phyloP scores from a whole-genome alignment of 2,113 vertebrate genomes.

The Barnardius zonarius region DNA sequence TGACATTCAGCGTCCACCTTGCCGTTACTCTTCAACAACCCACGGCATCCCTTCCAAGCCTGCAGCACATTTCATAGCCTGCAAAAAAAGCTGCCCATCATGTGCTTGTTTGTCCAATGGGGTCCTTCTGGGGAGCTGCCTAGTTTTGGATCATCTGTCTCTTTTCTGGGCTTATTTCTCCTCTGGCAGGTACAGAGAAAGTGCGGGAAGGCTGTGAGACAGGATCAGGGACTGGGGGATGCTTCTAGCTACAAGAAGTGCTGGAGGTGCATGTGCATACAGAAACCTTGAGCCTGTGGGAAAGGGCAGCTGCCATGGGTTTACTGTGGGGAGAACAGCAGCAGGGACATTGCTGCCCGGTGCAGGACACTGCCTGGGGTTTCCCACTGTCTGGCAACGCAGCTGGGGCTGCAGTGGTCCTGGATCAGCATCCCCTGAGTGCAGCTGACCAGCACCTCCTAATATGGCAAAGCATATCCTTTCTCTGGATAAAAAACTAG shows the following conservation, averaged over 20 bases:
- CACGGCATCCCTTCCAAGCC: background rate
- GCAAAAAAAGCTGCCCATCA: background rate
- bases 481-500: background rate
- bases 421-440: background rate
- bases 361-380: background rate
- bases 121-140: background rate
- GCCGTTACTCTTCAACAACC: background rate
- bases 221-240: background rate
- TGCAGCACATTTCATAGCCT: background rate
- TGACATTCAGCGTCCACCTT: background rate
- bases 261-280: background rate
- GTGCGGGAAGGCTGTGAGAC: background rate
- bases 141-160: background rate
- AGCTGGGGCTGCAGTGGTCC: background rate
- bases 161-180: background rate
- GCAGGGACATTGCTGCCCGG: background rate
- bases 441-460: background rate
- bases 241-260: background rate
- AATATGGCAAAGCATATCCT: background rate
- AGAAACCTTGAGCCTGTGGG: background rate
- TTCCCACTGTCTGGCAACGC: background rate
- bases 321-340: background rate
- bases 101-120: background rate
- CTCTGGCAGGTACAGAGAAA: background rate
- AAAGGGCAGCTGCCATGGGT: background rate